Percentiles rank a stretch among this genome's conserved stretches.
phyloP scores from a whole-genome alignment of 2,888 invertebrate species.

The Hyppa rectilinea region DNA sequence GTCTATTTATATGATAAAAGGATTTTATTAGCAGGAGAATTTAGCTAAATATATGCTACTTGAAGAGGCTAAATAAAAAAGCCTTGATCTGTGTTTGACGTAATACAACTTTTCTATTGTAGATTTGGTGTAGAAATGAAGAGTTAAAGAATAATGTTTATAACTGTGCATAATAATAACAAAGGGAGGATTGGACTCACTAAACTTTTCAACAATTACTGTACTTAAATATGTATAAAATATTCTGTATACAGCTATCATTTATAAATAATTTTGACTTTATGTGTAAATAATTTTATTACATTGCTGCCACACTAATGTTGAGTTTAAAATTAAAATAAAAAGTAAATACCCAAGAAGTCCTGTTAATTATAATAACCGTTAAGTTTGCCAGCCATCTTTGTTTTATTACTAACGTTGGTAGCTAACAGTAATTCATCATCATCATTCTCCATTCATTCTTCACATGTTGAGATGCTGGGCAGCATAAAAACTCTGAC shows the following conservation, averaged over 20 bases:
- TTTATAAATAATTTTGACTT: conserved; percentile 1
- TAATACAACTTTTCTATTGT: conserved; percentile 1
- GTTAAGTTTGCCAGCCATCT: conserved; percentile 17
- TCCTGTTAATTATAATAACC: conserved; percentile 6
- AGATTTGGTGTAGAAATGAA: conserved; percentile 37
- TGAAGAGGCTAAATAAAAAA: conserved; percentile 42
- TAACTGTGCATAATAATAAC: conserved; percentile 16
- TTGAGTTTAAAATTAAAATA: conserved; percentile 8
- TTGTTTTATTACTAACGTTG: conserved; percentile 19
- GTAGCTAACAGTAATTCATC: conserved; percentile 37
- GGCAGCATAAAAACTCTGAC: no score
- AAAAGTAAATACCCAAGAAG: no score
- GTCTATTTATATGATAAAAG: conserved; percentile 16
- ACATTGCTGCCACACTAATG: not conserved
- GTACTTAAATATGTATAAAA: conserved; percentile 27
- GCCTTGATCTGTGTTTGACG: conserved; percentile 4
- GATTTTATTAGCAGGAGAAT: conserved; percentile 11
- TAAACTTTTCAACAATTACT: not conserved
- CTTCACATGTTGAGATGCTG: no score
- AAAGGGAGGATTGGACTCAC: conserved; percentile 17
- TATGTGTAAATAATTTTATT: conserved; percentile 12
- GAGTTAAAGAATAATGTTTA: conserved; percentile 13
- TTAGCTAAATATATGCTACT: conserved; percentile 26
- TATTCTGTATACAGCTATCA: conserved; percentile 1
- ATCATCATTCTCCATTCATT: no score